Evolutionary conservation across 1,140 invertebrate genomes (phyloP).

Genomic region (Neodiprion lecontei): DNA sequence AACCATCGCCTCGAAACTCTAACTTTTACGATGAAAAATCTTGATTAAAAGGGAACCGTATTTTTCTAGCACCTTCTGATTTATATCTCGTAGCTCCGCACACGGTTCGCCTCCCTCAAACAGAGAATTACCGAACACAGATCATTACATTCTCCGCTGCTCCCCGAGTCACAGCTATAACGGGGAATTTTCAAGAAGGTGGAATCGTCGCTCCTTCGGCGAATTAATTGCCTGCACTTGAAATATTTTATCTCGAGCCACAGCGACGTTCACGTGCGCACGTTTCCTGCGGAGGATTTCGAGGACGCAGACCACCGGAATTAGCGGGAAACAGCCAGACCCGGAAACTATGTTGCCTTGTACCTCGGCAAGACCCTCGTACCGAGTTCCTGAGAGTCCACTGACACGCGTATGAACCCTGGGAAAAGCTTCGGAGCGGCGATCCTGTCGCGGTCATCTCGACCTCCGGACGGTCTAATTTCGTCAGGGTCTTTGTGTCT

Average conservation of each 20-base stretch:
- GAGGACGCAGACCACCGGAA: not conserved
- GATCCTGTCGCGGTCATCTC: not conserved
- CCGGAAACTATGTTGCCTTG: not conserved
- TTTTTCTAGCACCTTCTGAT: not conserved
- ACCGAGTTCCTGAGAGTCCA: not conserved
- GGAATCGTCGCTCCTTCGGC: not conserved
- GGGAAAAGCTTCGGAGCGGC: not conserved
- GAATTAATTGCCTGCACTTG: not conserved
- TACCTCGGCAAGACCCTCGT: not conserved
- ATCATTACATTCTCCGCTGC: not conserved
- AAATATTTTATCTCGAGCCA: not conserved
- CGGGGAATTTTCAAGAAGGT: not conserved
- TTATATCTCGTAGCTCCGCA: not conserved
- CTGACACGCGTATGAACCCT: not conserved
- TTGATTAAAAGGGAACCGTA: not conserved
- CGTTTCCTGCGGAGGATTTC: not conserved
- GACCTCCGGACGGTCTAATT: not conserved
- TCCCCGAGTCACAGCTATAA: too few species aligned
- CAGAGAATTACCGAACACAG: not conserved
- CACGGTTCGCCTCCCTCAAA: not conserved
- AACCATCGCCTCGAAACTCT: not conserved
- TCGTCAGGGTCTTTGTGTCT: not conserved
- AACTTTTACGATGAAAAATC: constrained; percentile 3
- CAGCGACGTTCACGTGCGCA: not conserved
- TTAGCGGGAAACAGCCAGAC: not conserved